phyloP scores from a whole-genome alignment of 2,113 vertebrate species.

The Gnathonemus echidnorhynchus region DNA sequence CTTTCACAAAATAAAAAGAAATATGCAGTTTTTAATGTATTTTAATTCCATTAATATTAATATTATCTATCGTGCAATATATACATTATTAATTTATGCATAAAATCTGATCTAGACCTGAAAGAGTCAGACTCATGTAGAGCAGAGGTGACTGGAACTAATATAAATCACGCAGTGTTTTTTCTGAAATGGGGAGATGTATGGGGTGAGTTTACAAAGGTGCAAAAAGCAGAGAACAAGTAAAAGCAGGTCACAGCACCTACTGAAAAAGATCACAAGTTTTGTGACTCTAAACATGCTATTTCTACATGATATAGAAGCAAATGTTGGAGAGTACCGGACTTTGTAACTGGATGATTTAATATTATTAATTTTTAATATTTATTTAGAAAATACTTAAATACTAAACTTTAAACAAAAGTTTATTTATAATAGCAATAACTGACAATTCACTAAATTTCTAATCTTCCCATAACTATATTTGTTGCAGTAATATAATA shows the following conservation, averaged over 20 bases:
- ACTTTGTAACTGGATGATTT: neutral
- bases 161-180: neutral
- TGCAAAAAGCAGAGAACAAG: neutral
- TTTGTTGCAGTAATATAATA: neutral
- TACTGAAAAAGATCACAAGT: neutral
- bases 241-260: neutral
- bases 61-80: neutral
- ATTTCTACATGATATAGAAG: neutral
- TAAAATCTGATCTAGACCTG: neutral
- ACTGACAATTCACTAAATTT: neutral
- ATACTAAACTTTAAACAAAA: neutral
- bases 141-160: neutral
- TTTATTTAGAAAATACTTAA: neutral
- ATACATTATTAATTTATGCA: neutral
- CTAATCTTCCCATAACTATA: neutral
- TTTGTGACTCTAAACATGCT: neutral
- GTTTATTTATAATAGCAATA: neutral
- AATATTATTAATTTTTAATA: neutral
- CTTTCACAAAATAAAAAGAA: neutral
- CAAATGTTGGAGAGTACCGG: neutral
- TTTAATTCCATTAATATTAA: neutral
- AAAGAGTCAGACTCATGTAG: neutral
- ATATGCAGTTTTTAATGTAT: neutral
- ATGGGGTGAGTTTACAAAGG: neutral
- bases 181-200: neutral